Base-by-base conservation (phyloP, 2,888 invertebrate species). In the Villa cingulata region DNA sequence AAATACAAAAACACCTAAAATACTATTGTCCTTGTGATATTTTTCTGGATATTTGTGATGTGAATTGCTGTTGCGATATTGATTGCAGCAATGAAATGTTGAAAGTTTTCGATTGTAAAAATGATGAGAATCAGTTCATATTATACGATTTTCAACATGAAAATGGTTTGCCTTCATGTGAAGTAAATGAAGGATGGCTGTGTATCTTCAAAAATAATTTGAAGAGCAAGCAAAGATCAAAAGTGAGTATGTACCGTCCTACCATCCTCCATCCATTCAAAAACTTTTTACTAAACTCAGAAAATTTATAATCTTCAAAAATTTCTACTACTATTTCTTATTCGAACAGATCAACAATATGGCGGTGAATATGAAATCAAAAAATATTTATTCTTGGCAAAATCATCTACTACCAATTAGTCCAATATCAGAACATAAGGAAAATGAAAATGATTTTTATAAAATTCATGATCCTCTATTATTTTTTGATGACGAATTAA, bases 41-140 rank as follows among this genome's bases (percentile, higher is more conserved):
- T 41, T 72, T 66, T 68, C 51, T 59, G 1, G 63, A 70, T 38
- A 62, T 65, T 10, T 88, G 88, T 62, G 83, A 88, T 60, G 72
- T 84, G 15, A 84, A 85, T 62, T 87, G 87, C 59, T 87, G 87
- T 59, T 88, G 88, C 61, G 87, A 88, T 62, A 59, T 59, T 15
- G 83, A 86, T 56, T 88, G 87, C 57, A 64, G 56, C 0, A 3
- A 47, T 0, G 59, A 58, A 9, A 58, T 59, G 29, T 43, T 62
- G 1, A 55, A 56, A 16, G 60, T 60, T 0, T 67, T 68, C 37
- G 52, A 56, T 43, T 68, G 69, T 39, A 16, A 54, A n/a, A 45
- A 27, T 20, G 36, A 43, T 17, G 1, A 19, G 2, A 17, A 42
- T 3, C 7, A 37, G 0, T 54, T 18, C 36, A 53, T 10, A 3